These are phyloP conservation scores for Botia almorhae DNA, from an alignment of 2,797 vertebrate species.

Conservation along the genomic window DNA sequence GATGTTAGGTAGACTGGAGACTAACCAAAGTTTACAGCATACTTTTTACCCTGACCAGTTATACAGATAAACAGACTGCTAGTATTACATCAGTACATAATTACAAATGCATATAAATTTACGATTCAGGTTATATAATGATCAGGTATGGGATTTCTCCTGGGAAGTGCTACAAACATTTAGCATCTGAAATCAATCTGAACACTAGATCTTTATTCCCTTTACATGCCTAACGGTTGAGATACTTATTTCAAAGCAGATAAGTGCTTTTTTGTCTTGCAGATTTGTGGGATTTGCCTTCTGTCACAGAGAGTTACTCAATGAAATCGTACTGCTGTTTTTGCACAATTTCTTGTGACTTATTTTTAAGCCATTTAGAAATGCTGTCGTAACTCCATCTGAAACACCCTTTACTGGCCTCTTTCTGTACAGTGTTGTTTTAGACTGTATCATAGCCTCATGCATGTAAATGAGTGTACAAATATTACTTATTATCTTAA, in stretches of 20 bases:
- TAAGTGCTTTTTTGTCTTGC: neutral
- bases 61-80: constrained; percentile 23
- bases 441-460: constrained; percentile 61
- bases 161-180: constrained; percentile 50
- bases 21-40: constrained; percentile 78
- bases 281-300: neutral
- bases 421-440: constrained; percentile 65
- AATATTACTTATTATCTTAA: constrained; percentile 69
- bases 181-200: neutral
- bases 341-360: constrained; percentile 20
- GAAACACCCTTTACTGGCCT: constrained; percentile 61
- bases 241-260: neutral
- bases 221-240: constrained; percentile 53
- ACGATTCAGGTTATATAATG: constrained; percentile 26
- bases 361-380: constrained; percentile 50
- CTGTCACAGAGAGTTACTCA: neutral
- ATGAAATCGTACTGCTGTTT: neutral
- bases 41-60: constrained; percentile 63
- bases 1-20: constrained; percentile 67
- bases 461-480: constrained; percentile 77
- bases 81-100: constrained; percentile 37
- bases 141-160: constrained; percentile 12
- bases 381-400: constrained; percentile 69
- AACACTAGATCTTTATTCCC: neutral
- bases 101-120: constrained; percentile 34